Evolutionary conservation across 2,797 vertebrate species (phyloP).

Genomic region (Phrynocephalus forsythii): DNA sequence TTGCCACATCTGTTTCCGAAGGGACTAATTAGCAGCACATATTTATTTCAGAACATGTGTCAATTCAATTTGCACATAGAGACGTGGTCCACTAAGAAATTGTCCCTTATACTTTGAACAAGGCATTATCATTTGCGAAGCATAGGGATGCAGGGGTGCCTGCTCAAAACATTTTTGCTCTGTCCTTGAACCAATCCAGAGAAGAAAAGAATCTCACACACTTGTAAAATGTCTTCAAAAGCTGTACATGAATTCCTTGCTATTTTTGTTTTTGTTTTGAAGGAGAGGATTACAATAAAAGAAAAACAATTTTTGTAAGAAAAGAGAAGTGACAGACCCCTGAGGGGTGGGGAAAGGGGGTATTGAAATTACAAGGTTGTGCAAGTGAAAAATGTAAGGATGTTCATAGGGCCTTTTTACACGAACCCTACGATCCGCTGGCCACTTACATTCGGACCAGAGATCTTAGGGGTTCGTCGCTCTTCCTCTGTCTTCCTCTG

Average conservation of each 20-base stretch:
- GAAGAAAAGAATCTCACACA: background rate
- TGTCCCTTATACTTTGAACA: conserved; percentile 41
- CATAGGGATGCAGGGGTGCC: conserved; percentile 29
- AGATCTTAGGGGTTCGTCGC: too few species aligned
- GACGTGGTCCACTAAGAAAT: conserved; percentile 50
- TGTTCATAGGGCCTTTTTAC: too few species aligned
- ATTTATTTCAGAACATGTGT: conserved; percentile 56
- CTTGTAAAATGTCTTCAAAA: conserved; percentile 36
- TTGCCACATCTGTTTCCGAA: conserved; percentile 54
- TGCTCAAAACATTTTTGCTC: conserved; percentile 14
- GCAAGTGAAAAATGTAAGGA: too few species aligned
- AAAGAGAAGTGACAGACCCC: background rate
- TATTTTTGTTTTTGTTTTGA: conserved; percentile 21
- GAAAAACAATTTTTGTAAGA: background rate
- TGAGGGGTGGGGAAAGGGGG: too few species aligned
- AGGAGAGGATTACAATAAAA: conserved; percentile 34
- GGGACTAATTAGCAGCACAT: conserved; percentile 59
- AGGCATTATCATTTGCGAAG: conserved; percentile 53
- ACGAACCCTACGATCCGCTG: too few species aligned
- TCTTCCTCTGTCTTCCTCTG: too few species aligned
- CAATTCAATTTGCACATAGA: conserved; percentile 55
- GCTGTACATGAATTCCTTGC: conserved; percentile 14
- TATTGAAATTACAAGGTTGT: background rate
- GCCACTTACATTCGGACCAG: too few species aligned
- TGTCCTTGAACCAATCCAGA: conserved; percentile 12